Conservation (phyloP, 2,797 vertebrate species). For the Acipenser oxyrinchus region DNA sequence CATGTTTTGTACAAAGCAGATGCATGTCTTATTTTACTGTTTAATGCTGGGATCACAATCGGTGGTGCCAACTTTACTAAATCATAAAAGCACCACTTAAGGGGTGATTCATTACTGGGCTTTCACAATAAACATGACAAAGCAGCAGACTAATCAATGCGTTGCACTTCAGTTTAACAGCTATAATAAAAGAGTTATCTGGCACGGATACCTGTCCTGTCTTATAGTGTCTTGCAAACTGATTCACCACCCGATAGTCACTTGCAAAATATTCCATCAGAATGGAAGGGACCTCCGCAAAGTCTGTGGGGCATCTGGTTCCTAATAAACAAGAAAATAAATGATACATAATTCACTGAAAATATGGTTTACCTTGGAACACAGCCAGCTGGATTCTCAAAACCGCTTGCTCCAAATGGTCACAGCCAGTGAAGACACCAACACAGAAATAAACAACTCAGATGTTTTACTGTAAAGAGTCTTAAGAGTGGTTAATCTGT, state of each 20-base stretch:
- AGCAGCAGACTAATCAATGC: not conserved
- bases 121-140: not conserved
- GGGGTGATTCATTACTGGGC: too few species aligned
- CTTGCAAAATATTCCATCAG: slow-evolving; percentile 97
- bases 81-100: too few species aligned
- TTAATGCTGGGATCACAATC: not conserved
- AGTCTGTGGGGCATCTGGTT: slow-evolving; percentile 94
- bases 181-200: not conserved
- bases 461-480: too few species aligned
- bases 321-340: slow-evolving; percentile 52
- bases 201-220: slow-evolving; percentile 78
- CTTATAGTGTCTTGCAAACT: slow-evolving; percentile 91
- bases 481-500: too few species aligned
- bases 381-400: too few species aligned
- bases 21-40: not conserved
- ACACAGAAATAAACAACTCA: too few species aligned
- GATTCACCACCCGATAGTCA: slow-evolving; percentile 87
- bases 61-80: too few species aligned
- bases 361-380: not conserved
- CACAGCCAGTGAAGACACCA: too few species aligned
- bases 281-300: slow-evolving; percentile 95
- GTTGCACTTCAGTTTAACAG: not conserved
- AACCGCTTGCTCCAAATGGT: too few species aligned
- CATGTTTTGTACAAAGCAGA: not conserved
- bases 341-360: too few species aligned